These are phyloP conservation scores for Pyrrhia umbra DNA, from an alignment of 2,888 invertebrate genomes.

Conservation along the genomic window DNA sequence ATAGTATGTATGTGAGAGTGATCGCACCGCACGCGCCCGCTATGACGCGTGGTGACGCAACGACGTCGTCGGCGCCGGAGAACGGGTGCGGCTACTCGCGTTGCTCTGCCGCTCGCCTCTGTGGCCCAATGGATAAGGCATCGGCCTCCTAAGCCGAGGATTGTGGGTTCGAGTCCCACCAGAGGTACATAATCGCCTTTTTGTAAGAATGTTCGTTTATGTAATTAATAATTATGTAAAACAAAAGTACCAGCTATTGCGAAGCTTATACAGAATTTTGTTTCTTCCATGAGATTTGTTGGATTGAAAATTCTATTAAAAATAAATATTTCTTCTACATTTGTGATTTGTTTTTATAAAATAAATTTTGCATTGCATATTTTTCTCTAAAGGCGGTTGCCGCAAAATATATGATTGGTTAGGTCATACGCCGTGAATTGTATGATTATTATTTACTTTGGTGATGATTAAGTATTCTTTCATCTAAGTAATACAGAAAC, in stretches of 20 bases:
- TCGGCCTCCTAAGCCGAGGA: constrained; percentile 96
- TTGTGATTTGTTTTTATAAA: no score
- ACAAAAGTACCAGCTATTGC: constrained; percentile 9
- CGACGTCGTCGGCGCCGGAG: constrained; percentile 70
- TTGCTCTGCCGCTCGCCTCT: constrained; percentile 96
- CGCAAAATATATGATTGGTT: background rate
- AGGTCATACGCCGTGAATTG: no score
- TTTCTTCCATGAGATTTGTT: background rate
- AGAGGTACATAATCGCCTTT: constrained; percentile 91
- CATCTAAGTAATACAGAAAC: background rate
- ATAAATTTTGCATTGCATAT: background rate
- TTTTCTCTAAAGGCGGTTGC: background rate
- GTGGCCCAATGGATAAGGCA: constrained; percentile 96
- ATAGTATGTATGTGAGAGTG: constrained; percentile 59
- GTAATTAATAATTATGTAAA: constrained; percentile 1
- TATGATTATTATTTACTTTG: background rate
- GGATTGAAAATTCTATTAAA: constrained; percentile 9
- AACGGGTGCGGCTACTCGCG: constrained; percentile 91
- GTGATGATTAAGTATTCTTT: no score
- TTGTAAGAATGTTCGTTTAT: constrained; percentile 59
- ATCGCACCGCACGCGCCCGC: constrained; percentile 67
- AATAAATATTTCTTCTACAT: background rate
- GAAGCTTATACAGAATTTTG: constrained; percentile 22
- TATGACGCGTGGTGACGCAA: constrained; percentile 77
- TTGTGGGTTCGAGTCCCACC: constrained; percentile 96